Evolutionary conservation across 2,888 invertebrate species (phyloP).

Genomic region (Thalpophila matura): DNA sequence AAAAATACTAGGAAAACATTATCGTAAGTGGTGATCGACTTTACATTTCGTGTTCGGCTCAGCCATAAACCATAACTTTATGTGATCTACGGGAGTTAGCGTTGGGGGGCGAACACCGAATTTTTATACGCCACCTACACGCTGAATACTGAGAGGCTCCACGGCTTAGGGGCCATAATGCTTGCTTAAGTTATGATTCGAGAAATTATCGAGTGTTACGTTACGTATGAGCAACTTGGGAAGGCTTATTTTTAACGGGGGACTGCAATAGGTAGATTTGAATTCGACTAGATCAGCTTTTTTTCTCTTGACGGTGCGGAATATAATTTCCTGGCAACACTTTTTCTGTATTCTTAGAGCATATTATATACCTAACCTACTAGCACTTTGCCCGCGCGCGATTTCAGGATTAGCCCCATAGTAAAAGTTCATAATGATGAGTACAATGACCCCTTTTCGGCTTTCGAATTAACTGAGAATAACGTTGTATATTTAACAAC

Average conservation of each 20-base stretch:
- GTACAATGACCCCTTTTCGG: too few relatives aligned
- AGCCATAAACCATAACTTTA: constrained; percentile 82
- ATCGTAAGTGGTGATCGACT: constrained; percentile 65
- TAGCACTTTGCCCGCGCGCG: too few relatives aligned
- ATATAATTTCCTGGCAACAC: not conserved
- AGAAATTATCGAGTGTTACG: constrained; percentile 37
- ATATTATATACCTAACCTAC: too few relatives aligned
- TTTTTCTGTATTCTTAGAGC: too few relatives aligned
- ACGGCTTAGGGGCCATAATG: constrained; percentile 38
- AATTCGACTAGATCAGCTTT: not conserved
- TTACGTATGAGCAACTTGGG: constrained; percentile 8
- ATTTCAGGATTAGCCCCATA: too few relatives aligned
- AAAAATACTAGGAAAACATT: constrained; percentile 52
- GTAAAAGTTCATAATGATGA: too few relatives aligned
- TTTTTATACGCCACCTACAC: constrained; percentile 74
- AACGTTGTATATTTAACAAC: too few relatives aligned
- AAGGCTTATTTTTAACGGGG: not conserved
- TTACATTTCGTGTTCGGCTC: constrained; percentile 75
- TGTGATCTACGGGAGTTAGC: constrained; percentile 79
- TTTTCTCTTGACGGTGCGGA: not conserved
- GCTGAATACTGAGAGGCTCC: constrained; percentile 74
- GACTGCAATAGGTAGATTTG: not conserved
- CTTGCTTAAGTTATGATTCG: constrained; percentile 51
- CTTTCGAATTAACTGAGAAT: too few relatives aligned
- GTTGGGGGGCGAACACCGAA: constrained; percentile 69